Percentiles rank a stretch among this genome's conserved stretches.
phyloP scores from a whole-genome alignment of 2,888 invertebrate species.

The Margaritifera margaritifera region DNA sequence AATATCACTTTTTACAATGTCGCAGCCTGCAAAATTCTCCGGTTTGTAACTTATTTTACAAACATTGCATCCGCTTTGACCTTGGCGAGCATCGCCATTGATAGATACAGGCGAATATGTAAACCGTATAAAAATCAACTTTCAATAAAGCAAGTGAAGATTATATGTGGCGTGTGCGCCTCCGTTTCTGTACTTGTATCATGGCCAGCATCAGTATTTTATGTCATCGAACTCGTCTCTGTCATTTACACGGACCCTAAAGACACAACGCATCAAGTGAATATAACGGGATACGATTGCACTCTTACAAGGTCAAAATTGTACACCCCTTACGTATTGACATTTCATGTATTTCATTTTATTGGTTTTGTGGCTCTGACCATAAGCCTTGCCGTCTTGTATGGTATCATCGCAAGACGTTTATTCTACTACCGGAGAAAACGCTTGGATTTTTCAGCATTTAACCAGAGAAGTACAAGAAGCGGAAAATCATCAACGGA shows the following conservation, averaged over 20 bases:
- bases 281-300: slow-evolving; percentile 47
- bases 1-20: slow-evolving; percentile 46
- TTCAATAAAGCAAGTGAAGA: slow-evolving; percentile 33
- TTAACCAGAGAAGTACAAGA: neutral
- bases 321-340: slow-evolving; percentile 38
- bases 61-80: slow-evolving; percentile 45
- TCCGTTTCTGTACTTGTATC: slow-evolving; percentile 32
- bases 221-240: slow-evolving; percentile 38
- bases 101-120: slow-evolving; percentile 55
- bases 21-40: slow-evolving; percentile 44
- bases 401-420: slow-evolving; percentile 42
- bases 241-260: no score
- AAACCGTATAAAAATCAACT: slow-evolving; percentile 48
- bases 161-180: slow-evolving; percentile 15
- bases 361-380: slow-evolving; percentile 41
- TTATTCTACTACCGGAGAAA: slow-evolving; percentile 22
- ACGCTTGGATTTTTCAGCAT: neutral
- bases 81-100: slow-evolving; percentile 51
- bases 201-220: slow-evolving; percentile 46
- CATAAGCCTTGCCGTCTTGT: slow-evolving; percentile 38
- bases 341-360: slow-evolving; percentile 48
- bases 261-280: neutral
- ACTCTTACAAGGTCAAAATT: slow-evolving; percentile 38
- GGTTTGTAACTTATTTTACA: slow-evolving; percentile 48
- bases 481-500: slow-evolving; percentile 2